Percentiles rank a stretch among this genome's conserved stretches.
phyloP scores from a whole-genome alignment of 2,113 vertebrate species.

The Anhinga anhinga region DNA sequence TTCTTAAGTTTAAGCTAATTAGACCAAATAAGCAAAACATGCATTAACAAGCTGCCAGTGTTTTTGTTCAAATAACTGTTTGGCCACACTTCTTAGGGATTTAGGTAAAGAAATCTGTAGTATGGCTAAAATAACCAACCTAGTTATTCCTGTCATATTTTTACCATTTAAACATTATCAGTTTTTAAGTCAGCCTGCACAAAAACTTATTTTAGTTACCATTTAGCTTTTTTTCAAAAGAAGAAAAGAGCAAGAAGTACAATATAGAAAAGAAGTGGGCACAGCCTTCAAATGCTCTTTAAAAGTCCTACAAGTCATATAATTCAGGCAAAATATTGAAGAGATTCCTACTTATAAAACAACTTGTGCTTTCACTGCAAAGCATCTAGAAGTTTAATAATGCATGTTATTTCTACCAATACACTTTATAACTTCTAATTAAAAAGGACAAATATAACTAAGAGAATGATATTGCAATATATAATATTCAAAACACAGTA shows the following conservation, averaged over 20 bases:
- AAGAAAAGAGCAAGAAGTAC: background rate
- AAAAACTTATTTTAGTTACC: background rate
- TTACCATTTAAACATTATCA: conserved; percentile 4
- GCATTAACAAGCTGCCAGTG: background rate
- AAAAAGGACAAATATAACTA: background rate
- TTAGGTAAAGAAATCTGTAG: conserved; percentile 40
- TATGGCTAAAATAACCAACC: conserved; percentile 23
- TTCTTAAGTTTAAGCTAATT: conserved; percentile 57
- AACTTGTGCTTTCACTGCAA: background rate
- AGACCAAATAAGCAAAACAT: conserved; percentile 47
- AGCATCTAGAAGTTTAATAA: conserved; percentile 1
- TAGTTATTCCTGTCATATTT: conserved; percentile 14
- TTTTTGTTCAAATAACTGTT: conserved; percentile 40
- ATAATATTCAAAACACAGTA: background rate
- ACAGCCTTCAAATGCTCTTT: background rate
- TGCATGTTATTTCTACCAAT: conserved; percentile 4
- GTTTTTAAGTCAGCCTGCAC: background rate
- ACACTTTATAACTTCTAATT: conserved; percentile 6
- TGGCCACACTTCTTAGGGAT: conserved; percentile 5
- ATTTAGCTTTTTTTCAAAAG: background rate
- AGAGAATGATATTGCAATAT: background rate
- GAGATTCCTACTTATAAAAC: background rate
- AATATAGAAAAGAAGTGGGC: background rate
- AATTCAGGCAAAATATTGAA: background rate
- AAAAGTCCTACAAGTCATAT: background rate